Evolutionary conservation across 2,797 vertebrate genomes (phyloP), one percentile per base, ranked within the genome.

Genomic region (Cirrhinus molitorella): DNA sequence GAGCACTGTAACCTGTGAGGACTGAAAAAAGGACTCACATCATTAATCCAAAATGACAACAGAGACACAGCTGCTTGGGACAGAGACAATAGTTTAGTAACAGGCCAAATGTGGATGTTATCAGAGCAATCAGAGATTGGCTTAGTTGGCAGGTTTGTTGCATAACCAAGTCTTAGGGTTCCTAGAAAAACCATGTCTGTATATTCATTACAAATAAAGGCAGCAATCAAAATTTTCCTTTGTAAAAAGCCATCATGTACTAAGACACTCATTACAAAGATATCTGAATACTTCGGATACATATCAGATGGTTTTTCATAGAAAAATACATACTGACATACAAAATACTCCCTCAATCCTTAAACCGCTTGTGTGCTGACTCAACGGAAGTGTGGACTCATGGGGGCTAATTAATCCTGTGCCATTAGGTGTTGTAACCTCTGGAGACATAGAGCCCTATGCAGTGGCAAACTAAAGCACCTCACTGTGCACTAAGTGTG

Each of bases 351-450:
- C 23, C 71, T 80, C 9, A 71, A 71, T 72, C 40, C 37, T 66
- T n/a, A 79, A 74, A 13, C 13, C 70, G 14, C 61, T 40, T 70
- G 53, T 79, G 61, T 83, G 70, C 76, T 59, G 45, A 80, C 77
- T 68, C 19, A 12, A 68, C 34, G 31, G 51, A 86, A 83, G 70
- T 53, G 81, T 75, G 45, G 14, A 53, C 77, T 83, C 85, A 76
- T 55, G 13, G 71, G 81, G 65, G 49, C 61, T 83, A 75, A 86
- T 86, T 83, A 83, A 74, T 77, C 63, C 72, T 66, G 68, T 75
- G 61, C 77, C 72, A 45, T 49, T 43, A 75, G 61, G 51, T 80
- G 63, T 76, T 80, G 23, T 86, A 61, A 72, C 28, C 53, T 83
- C 81, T 40, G 61, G 34, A 10, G 21, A 51, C 16, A n/a, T 23